Evolutionary conservation across 2,113 vertebrate species (phyloP).

Genomic region (Ciconia stormi): DNA sequence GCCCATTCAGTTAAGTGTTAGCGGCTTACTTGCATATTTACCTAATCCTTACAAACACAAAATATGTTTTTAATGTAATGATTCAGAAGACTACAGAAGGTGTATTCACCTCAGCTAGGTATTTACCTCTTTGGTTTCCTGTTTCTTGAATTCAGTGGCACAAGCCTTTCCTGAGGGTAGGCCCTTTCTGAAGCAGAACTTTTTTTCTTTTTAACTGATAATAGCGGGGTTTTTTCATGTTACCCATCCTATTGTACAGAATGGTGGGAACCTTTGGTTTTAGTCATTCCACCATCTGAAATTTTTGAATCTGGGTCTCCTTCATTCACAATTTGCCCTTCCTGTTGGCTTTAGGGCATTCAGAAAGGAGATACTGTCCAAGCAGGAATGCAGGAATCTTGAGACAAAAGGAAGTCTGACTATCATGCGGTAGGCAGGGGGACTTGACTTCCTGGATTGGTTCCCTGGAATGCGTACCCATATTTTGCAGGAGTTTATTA

Average conservation of each 20-base stretch:
- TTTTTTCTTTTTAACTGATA: neutral
- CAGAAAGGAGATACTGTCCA: neutral
- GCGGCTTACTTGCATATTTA: neutral
- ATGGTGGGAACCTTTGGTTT: neutral
- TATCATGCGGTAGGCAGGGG: neutral
- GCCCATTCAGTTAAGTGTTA: neutral
- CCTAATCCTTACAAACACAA: neutral
- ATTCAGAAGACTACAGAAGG: neutral
- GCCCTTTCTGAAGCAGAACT: neutral
- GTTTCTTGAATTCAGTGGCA: neutral
- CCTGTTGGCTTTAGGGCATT: neutral
- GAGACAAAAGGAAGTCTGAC: neutral
- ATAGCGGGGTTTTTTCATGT: neutral
- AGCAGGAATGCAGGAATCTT: neutral
- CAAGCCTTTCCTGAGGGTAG: neutral
- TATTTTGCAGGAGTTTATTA: neutral
- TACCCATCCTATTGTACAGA: neutral
- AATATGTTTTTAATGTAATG: neutral
- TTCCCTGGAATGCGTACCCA: neutral
- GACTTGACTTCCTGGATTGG: neutral
- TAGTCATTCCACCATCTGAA: neutral
- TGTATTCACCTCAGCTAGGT: neutral
- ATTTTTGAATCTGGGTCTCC: neutral
- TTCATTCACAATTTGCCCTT: neutral
- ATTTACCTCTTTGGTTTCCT: neutral